Evolutionary conservation across 2,888 invertebrate species (phyloP).

Genomic region (Drosophila tanythrix): DNA sequence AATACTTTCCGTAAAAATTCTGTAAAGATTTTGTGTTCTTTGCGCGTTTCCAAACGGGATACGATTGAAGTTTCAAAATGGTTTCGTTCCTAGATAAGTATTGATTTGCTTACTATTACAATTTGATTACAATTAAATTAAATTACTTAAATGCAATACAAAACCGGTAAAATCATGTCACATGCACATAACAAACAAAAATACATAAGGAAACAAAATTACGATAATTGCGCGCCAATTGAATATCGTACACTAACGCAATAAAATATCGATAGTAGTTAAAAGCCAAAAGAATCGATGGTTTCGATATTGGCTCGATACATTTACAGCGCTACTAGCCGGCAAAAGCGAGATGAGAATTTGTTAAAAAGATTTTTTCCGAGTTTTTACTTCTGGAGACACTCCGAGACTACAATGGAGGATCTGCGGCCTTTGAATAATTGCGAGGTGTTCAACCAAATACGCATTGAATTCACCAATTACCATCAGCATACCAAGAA

Average conservation of each 20-base stretch:
- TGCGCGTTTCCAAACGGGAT: neutral
- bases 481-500: slow-evolving; percentile 20
- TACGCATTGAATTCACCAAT: slow-evolving; percentile 32
- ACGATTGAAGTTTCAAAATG: neutral
- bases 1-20: too few relatives aligned
- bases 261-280: neutral
- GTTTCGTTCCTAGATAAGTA: neutral
- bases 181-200: neutral
- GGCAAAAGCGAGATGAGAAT: slow-evolving; percentile 9
- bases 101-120: neutral
- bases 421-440: slow-evolving; percentile 42
- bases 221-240: neutral
- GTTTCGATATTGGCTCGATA: neutral
- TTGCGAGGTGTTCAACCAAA: slow-evolving; percentile 56
- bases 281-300: neutral
- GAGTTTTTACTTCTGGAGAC: neutral
- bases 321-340: neutral
- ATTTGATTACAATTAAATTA: neutral
- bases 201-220: neutral
- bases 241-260: neutral
- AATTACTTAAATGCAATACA: neutral
- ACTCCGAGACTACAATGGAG: slow-evolving; percentile 16
- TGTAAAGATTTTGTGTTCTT: neutral
- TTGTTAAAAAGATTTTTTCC: too few relatives aligned
- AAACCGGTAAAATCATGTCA: neutral